Percentiles rank a stretch among this genome's conserved stretches.
phyloP scores from a whole-genome alignment of 2,888 invertebrate genomes.

The Orthosia gothica region DNA sequence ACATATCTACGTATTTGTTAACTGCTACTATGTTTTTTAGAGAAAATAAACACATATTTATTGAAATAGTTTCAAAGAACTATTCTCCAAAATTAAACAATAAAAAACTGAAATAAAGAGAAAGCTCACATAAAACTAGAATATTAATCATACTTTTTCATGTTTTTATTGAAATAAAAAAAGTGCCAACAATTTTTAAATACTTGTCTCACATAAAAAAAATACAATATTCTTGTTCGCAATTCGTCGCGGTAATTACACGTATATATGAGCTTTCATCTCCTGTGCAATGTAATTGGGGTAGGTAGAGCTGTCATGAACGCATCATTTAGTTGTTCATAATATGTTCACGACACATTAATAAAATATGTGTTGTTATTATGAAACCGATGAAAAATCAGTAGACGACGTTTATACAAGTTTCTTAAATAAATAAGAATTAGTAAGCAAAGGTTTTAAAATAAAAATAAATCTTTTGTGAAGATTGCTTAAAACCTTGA shows the following conservation, averaged over 20 bases:
- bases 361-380: conserved; percentile 60
- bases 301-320: conserved; percentile 64
- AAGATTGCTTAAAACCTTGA: neutral
- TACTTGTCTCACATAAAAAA: neutral
- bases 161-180: neutral
- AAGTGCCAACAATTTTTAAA: neutral
- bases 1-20: neutral
- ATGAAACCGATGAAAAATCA: conserved; percentile 39
- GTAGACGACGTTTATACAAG: neutral
- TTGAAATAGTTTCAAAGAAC: neutral
- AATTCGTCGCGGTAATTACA: conserved; percentile 63
- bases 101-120: conserved; percentile 18
- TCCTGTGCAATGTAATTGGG: conserved; percentile 72
- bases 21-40: neutral
- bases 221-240: conserved; percentile 3
- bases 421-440: neutral
- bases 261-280: conserved; percentile 71
- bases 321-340: conserved; percentile 66
- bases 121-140: conserved; percentile 29
- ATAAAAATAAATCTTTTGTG: neutral
- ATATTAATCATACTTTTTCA: neutral
- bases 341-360: conserved; percentile 59
- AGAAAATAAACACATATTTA: neutral
- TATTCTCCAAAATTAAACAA: neutral
- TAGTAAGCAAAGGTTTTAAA: neutral